Conservation (phyloP, 2,797 vertebrate genomes). For the Rhinichthys osculus region DNA sequence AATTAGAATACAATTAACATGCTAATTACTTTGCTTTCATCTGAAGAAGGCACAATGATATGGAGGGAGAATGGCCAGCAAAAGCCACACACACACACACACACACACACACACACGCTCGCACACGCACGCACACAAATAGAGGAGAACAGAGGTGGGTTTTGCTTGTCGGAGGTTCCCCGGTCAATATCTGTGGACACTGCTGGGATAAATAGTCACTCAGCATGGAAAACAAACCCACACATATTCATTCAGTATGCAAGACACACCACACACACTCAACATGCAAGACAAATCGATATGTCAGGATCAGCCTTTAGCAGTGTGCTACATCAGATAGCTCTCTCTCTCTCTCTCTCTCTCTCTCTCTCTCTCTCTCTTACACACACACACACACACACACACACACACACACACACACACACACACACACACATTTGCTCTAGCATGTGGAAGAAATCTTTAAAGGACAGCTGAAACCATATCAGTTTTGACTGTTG, state of each 20-base stretch:
- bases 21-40: slow-evolving; percentile 57
- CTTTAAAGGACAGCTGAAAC: slow-evolving; percentile 26
- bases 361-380: no score
- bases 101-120: no score
- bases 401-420: slow-evolving; percentile 25
- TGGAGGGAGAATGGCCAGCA: slow-evolving; percentile 34
- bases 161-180: slow-evolving; percentile 42
- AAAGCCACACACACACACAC: slow-evolving; percentile 10
- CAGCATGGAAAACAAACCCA: slow-evolving; percentile 46
- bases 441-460: slow-evolving; percentile 16
- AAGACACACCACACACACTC: slow-evolving; percentile 40
- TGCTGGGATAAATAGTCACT: slow-evolving; percentile 57
- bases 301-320: slow-evolving; percentile 36
- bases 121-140: no score
- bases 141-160: slow-evolving; percentile 31
- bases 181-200: slow-evolving; percentile 56
- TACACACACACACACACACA: not conserved
- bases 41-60: slow-evolving; percentile 49
- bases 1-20: slow-evolving; percentile 64
- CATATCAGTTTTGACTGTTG: slow-evolving; percentile 7
- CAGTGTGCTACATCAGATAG: not conserved
- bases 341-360: no score
- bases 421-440: not conserved
- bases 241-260: slow-evolving; percentile 52
- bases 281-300: slow-evolving; percentile 50